Evolutionary conservation across 1,140 invertebrate species (phyloP).

Genomic region (Druon quercuslanigerum): DNA sequence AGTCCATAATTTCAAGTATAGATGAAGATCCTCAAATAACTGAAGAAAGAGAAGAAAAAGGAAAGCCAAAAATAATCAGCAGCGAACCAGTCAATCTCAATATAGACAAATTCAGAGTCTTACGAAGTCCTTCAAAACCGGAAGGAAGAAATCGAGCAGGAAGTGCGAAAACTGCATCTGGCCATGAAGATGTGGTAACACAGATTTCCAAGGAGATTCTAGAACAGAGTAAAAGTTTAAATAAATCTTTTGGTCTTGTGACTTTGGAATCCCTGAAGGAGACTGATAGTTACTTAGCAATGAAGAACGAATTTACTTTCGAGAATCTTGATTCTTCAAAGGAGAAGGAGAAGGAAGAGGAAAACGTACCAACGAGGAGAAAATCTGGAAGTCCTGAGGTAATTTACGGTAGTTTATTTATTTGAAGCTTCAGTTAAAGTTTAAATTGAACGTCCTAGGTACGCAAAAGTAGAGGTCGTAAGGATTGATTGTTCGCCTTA

Average conservation of each 20-base stretch:
- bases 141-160: slow-evolving; percentile 1
- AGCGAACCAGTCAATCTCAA: slow-evolving; percentile 60
- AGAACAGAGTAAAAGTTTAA: slow-evolving; percentile 65
- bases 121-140: slow-evolving; percentile 5
- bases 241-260: slow-evolving; percentile 39
- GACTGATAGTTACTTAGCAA: neutral
- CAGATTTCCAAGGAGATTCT: slow-evolving; percentile 67
- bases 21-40: slow-evolving; percentile 34
- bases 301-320: neutral
- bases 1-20: slow-evolving; percentile 35
- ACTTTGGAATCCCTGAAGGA: slow-evolving; percentile 8
- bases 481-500: neutral
- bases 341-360: neutral
- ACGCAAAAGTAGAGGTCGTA: slow-evolving; percentile 19
- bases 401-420: neutral
- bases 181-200: slow-evolving; percentile 57
- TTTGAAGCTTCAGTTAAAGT: neutral
- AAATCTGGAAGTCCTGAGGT: slow-evolving; percentile 4
- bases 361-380: neutral
- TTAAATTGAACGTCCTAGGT: slow-evolving; percentile 1
- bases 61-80: slow-evolving; percentile 61
- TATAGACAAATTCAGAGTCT: slow-evolving; percentile 47
- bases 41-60: slow-evolving; percentile 40
- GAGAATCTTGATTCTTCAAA: neutral
- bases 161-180: neutral